Base-by-base conservation (phyloP, 2,113 vertebrate genomes). In the Rostratula benghalensis region DNA sequence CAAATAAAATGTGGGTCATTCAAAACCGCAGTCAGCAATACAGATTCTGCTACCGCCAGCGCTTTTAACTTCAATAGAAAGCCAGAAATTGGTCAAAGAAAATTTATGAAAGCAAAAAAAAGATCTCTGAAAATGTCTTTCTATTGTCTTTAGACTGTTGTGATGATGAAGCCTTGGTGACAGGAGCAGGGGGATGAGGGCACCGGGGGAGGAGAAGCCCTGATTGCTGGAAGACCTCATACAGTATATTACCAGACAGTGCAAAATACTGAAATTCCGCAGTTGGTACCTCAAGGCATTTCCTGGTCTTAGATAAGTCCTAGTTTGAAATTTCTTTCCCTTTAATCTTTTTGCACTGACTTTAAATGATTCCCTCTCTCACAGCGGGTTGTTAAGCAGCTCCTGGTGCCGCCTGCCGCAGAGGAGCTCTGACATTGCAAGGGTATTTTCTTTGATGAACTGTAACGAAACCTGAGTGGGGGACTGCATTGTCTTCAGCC, bases 341-440 rank as follows among this genome's bases (percentile, higher is more conserved):
- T 96, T 96, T 95, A 89, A 93, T 93, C 90, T 94, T 87, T 74
- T 89, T 0, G 3, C 37, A 80, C 39, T 50, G 56, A 35, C 93
- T 96, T 92, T 74, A 75, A 96, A 90, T 0, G 2, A 69, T 93
- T 89, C 31, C n/a, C 16, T 83, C 51, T 87, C 89, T 83, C 39
- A 82, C 16, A 6, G 69, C 12, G 10, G 30, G 25, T 78, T 85
- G 50, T 90, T 91, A 95, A 96, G 85, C 16, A 75, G 53, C 27
- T 89, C 57, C 74, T 39, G 63, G 43, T 71, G 69, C 80, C 4
- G 5, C 51, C 85, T 80, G 65, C 75, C 28, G 7, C 73, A 86
- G 67, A 96, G 63, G 78, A 96, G 90, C 80, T 76, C 53, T 92
- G 60, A 83, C 59, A 95, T 67, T 97, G 89, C 87, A 78, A 85